Percentiles rank a stretch among this genome's conserved stretches.
These are phyloP conservation scores for Platyrinchus mystaceus DNA, from an alignment of 2,797 vertebrate species.

Conservation along the genomic window DNA sequence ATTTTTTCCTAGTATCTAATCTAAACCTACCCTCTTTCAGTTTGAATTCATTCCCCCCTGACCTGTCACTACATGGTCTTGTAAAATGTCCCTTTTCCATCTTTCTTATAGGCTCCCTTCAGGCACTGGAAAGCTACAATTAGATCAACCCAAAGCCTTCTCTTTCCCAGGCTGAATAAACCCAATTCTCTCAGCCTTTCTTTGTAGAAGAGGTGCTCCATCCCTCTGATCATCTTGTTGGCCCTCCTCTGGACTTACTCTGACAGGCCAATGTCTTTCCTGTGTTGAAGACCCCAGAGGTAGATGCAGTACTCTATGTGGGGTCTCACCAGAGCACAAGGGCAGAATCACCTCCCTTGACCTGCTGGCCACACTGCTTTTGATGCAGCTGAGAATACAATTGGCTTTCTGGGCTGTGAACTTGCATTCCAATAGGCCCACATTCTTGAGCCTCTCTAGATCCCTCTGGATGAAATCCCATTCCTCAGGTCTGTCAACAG, in stretches of 20 bases:
- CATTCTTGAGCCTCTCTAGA: rapidly evolving
- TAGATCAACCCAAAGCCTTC: neutral
- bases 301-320: rapidly evolving
- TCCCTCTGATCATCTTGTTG: neutral
- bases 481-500: neutral
- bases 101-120: neutral
- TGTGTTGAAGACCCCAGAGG: neutral
- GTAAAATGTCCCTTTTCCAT: neutral
- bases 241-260: neutral
- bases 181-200: neutral
- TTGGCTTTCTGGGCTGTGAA: neutral
- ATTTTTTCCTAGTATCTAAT: neutral
- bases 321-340: neutral
- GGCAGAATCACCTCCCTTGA: neutral
- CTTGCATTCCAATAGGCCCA: too few species aligned
- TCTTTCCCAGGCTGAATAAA: neutral
- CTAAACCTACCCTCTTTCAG: neutral
- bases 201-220: neutral
- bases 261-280: neutral
- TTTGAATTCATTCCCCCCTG: neutral
- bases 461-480: neutral
- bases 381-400: neutral
- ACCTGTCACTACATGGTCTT: neutral
- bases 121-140: neutral
- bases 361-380: rapidly evolving